phyloP scores from a whole-genome alignment of 2,113 vertebrate genomes.

The Mixornis gularis region DNA sequence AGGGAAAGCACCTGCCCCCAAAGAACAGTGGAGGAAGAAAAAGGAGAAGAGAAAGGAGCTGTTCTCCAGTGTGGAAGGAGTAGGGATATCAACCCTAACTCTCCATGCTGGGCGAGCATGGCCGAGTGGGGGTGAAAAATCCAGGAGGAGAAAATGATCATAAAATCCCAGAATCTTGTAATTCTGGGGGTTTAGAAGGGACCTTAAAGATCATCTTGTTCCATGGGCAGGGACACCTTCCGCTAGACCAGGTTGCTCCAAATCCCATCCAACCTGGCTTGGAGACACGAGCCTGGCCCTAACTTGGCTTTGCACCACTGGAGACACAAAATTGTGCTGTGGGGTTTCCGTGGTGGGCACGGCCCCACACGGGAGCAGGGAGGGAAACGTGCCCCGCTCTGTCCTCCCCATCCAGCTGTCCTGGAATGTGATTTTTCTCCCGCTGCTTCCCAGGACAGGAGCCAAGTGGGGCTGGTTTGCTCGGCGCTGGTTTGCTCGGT shows the following conservation, averaged over 20 bases:
- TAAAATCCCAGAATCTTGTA: background rate
- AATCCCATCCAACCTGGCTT: fast-evolving
- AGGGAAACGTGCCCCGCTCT: background rate
- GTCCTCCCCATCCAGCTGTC: background rate
- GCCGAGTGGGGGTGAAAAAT: background rate
- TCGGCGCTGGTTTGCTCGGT: background rate
- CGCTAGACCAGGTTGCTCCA: background rate
- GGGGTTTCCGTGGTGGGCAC: background rate
- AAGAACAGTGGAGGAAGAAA: background rate
- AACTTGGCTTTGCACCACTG: background rate
- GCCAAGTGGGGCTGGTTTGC: background rate
- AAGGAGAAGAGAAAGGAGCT: background rate
- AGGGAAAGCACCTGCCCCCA: background rate
- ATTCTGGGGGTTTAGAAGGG: background rate
- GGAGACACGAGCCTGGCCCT: background rate
- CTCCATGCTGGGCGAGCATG: background rate
- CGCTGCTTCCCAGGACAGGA: background rate
- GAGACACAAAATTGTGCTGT: background rate
- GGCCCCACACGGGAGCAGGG: background rate
- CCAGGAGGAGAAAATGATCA: background rate
- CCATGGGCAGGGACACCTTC: background rate
- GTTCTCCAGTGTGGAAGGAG: fast-evolving
- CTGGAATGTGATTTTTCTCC: background rate
- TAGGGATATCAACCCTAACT: background rate
- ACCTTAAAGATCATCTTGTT: background rate